A percentile compares a stretch with the other conserved stretches of the same genome.
phyloP scores from a whole-genome alignment of 2,888 invertebrate species.

The Eutolmus rufibarbis region DNA sequence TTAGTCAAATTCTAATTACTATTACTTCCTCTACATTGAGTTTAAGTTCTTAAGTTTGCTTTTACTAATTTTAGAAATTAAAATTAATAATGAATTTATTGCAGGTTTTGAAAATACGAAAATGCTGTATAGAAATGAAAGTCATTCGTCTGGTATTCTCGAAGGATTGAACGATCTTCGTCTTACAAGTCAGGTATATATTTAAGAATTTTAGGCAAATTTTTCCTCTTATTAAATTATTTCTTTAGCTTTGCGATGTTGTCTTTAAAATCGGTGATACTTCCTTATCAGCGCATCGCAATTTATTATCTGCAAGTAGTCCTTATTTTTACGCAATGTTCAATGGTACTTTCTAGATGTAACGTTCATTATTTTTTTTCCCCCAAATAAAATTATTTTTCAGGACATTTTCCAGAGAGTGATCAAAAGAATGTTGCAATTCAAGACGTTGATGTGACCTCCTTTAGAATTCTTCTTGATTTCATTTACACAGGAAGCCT shows the following conservation, averaged over 20 bases:
- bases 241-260: constrained; percentile 44
- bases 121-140: neutral
- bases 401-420: constrained; percentile 45
- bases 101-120: neutral
- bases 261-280: constrained; percentile 25
- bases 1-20: no score
- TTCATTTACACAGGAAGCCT: constrained; percentile 46
- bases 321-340: constrained; percentile 46
- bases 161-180: constrained; percentile 29
- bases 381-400: neutral
- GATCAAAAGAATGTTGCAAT: constrained; percentile 34
- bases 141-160: neutral
- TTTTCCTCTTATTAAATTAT: neutral
- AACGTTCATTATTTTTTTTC: constrained; percentile 41
- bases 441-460: constrained; percentile 36
- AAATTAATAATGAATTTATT: neutral
- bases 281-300: constrained; percentile 43
- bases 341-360: constrained; percentile 38
- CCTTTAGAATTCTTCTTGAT: constrained; percentile 30
- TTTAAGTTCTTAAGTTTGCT: no score
- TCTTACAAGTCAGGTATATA: neutral
- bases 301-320: constrained; percentile 42
- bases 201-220: neutral
- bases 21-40: no score
- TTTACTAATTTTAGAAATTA: no score